Base-by-base conservation (phyloP, 1,140 invertebrate genomes). In the Cyclargus thomasi region DNA sequence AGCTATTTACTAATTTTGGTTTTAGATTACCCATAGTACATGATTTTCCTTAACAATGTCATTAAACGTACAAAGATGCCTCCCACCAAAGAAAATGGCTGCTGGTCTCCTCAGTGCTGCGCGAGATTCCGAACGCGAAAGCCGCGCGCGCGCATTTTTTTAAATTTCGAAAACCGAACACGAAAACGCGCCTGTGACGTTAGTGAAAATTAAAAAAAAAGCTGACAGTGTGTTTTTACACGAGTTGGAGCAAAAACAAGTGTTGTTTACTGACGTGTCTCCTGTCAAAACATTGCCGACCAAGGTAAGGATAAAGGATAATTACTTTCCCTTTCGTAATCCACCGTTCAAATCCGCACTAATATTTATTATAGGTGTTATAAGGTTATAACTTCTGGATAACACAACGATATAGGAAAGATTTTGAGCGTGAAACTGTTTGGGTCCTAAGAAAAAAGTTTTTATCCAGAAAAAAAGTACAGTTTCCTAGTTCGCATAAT, bases 201-300 rank as follows among this genome's bases (percentile, higher is more conserved):
- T 73, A 66, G 71, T 73, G 64, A 53, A 65, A 70, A 67, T 71
- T 72, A 65, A 71, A 23, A 47, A 14, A 47, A 47, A 8, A 59
- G 21, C 55, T 20, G 55, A 21, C 55, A 59, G 55, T 21, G 55
- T 69, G 73, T 71, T 75, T 69, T 65, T 67, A 65, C 59, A 64
- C 66, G 14, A 16, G 29, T 67, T 63, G 16, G 16, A 53, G 47
- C 1, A 29, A 16, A 71, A 74, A 76, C 71, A 76, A 67, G 62
- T 64, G 72, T 80, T 80, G 75, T 80, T 79, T 74, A 79, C 79
- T 82, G 76, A 80, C 64, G 62, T 72, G 65, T 63, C 70, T 68
- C 80, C 81, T 86, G 84, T 83, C 77, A 83, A 82, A 85, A 81
- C 81, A 79, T 76, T 74, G 62, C 67, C 72, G 72, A 80, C 69